A percentile compares a stretch with the other conserved stretches of the same genome.
Evolutionary conservation across 2,888 invertebrate species (phyloP).

Genomic region (Hypsopygia costalis): DNA sequence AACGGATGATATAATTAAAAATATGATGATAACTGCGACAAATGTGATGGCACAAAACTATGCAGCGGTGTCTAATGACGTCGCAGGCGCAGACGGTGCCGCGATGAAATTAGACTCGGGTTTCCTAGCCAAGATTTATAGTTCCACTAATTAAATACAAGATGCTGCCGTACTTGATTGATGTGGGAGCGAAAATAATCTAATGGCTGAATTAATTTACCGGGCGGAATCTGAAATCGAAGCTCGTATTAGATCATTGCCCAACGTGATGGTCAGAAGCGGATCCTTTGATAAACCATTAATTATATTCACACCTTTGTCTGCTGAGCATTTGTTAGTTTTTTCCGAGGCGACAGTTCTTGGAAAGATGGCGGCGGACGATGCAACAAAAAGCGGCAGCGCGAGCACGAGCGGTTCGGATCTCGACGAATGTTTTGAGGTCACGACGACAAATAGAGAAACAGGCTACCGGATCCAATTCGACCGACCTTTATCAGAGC

Average conservation of each 20-base stretch:
- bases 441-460: constrained; percentile 41
- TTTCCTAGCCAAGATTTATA: constrained; percentile 42
- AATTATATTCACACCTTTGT: constrained; percentile 76
- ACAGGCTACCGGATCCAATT: constrained; percentile 17
- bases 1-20: constrained; percentile 23
- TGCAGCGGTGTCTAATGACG: constrained; percentile 35
- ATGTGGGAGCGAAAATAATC: constrained; percentile 36
- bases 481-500: not conserved
- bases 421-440: constrained; percentile 43
- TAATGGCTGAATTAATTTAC: constrained; percentile 21
- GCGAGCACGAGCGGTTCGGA: constrained; percentile 53
- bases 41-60: constrained; percentile 37
- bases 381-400: constrained; percentile 49
- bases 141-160: constrained; percentile 42
- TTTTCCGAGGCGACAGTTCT: constrained; percentile 56
- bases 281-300: constrained; percentile 69
- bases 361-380: constrained; percentile 52
- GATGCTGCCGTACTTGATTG: constrained; percentile 38
- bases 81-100: constrained; percentile 18
- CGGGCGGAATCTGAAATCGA: constrained; percentile 16
- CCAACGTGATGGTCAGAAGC: constrained; percentile 43
- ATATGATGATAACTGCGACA: constrained; percentile 33
- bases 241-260: constrained; percentile 34
- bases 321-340: constrained; percentile 38
- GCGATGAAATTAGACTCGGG: constrained; percentile 30